A percentile compares a stretch with the other conserved stretches of the same genome.
Evolutionary conservation across 2,888 invertebrate genomes (phyloP).

Genomic region (Drosophila paucipuncta): DNA sequence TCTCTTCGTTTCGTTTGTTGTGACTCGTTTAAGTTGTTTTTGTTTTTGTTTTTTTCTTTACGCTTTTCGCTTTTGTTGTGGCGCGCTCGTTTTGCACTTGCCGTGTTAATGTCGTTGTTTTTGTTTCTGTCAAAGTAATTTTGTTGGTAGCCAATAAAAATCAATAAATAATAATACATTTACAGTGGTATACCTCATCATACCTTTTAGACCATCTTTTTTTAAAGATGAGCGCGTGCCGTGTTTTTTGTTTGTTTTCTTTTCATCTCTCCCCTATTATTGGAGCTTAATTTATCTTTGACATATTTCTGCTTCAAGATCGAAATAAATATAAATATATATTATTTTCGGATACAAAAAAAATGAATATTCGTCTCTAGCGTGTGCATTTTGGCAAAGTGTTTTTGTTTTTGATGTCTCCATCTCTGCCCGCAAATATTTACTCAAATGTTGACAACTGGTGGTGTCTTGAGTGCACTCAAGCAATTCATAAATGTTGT

Average conservation of each 20-base stretch:
- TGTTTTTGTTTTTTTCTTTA: constrained; percentile 6
- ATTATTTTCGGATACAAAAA: not conserved
- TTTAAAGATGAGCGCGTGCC: too few relatives aligned
- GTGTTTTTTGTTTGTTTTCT: not conserved
- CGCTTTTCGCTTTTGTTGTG: constrained; percentile 67
- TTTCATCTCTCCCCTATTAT: too few relatives aligned
- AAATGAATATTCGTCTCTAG: not conserved
- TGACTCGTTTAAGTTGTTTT: constrained; percentile 43
- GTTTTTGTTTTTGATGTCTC: not conserved
- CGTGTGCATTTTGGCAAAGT: not conserved
- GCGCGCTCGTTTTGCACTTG: constrained; percentile 61
- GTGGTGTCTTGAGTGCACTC: not conserved
- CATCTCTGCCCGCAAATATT: not conserved
- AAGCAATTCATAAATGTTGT: not conserved
- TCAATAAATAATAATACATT: constrained; percentile 80
- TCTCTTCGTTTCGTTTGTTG: constrained; percentile 46
- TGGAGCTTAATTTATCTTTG: not conserved
- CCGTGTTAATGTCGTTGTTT: constrained; percentile 11
- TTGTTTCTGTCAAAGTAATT: constrained; percentile 53
- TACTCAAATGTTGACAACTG: constrained; percentile 2
- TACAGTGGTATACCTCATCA: constrained; percentile 21
- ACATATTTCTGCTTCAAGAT: not conserved
- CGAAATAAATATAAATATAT: not conserved
- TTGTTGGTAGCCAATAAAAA: constrained; percentile 58
- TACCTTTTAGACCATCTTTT: not conserved